Evolutionary conservation across 1,140 invertebrate species (phyloP).

Genomic region (Lasioglossum baleicum): DNA sequence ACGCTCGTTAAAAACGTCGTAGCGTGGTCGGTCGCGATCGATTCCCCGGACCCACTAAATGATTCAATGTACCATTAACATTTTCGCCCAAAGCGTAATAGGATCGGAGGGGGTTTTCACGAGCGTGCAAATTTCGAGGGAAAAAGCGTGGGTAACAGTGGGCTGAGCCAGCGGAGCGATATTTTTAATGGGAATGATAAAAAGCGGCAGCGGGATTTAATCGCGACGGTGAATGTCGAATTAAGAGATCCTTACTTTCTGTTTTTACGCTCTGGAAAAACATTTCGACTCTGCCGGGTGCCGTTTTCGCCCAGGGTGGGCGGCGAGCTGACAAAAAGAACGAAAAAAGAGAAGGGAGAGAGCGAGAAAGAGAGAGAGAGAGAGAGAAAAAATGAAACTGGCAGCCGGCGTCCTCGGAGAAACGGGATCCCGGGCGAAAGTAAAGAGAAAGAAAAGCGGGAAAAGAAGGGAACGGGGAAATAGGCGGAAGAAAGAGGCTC

Average conservation of each 20-base stretch:
- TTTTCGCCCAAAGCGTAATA: conserved; percentile 11
- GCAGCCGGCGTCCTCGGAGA: conserved; percentile 1
- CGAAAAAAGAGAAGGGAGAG: no score
- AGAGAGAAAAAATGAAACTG: conserved; percentile 32
- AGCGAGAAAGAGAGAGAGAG: neutral
- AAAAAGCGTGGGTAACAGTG: neutral
- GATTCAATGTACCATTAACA: neutral
- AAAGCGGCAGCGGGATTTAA: conserved; percentile 25
- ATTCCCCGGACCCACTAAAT: neutral
- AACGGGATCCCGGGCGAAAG: conserved; percentile 31
- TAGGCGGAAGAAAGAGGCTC: neutral
- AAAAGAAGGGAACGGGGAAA: neutral
- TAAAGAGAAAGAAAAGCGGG: conserved; percentile 17
- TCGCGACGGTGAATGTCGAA: conserved; percentile 22
- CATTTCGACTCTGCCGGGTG: conserved; percentile 26
- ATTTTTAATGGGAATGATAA: conserved; percentile 23
- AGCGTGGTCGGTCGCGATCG: no score
- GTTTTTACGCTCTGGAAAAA: conserved; percentile 24
- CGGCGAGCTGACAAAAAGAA: neutral
- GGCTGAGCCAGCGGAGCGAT: neutral
- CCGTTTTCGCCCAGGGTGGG: conserved; percentile 19
- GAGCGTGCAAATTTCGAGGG: conserved; percentile 2
- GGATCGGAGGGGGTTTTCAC: neutral
- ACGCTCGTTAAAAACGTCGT: no score
- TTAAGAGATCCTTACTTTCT: conserved; percentile 22